Percentiles rank a stretch among this genome's conserved stretches.
Evolutionary conservation across 2,113 vertebrate genomes (phyloP).

Genomic region (Ornithorhynchus anatinus): DNA sequence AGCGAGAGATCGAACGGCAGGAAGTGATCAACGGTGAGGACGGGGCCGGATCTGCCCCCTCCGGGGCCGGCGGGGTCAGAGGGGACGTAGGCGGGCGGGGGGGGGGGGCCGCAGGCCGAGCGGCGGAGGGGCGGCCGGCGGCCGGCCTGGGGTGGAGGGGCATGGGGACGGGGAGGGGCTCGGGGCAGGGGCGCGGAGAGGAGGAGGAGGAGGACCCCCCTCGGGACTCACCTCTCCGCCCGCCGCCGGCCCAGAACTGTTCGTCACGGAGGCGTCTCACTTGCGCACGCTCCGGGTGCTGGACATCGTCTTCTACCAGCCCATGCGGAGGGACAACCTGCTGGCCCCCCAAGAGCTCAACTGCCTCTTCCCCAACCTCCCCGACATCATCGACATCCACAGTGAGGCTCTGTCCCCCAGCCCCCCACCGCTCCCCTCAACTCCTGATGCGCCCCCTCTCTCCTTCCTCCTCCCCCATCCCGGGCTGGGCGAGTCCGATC

Average conservation of each 20-base stretch:
- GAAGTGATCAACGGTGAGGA: conserved; percentile 92
- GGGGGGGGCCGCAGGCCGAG: neutral
- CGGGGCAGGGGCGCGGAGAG: neutral
- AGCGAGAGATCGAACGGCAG: conserved; percentile 86
- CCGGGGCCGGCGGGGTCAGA: neutral
- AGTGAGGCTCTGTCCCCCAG: conserved; percentile 53
- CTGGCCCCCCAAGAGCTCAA: conserved; percentile 82
- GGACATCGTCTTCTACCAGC: conserved; percentile 89
- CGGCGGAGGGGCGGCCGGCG: neutral
- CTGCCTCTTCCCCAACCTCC: conserved; percentile 91
- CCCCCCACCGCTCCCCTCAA: accelerated
- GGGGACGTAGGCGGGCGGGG: neutral
- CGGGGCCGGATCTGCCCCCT: accelerated
- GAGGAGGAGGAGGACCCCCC: neutral
- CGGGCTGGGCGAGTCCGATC: no score
- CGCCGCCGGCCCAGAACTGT: conserved; percentile 76
- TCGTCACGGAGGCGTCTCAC: conserved; percentile 88
- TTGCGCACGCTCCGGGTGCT: conserved; percentile 86
- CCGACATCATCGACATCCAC: conserved; percentile 87
- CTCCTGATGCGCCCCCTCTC: neutral
- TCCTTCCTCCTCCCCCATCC: neutral
- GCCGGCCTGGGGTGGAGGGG: accelerated
- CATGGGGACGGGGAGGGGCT: no score
- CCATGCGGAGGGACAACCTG: conserved; percentile 80
- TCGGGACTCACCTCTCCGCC: neutral